Percentiles rank a stretch among this genome's conserved stretches.
phyloP scores from a whole-genome alignment of 64 coral and sea anemone species.

The Stichodactyla helianthus region DNA sequence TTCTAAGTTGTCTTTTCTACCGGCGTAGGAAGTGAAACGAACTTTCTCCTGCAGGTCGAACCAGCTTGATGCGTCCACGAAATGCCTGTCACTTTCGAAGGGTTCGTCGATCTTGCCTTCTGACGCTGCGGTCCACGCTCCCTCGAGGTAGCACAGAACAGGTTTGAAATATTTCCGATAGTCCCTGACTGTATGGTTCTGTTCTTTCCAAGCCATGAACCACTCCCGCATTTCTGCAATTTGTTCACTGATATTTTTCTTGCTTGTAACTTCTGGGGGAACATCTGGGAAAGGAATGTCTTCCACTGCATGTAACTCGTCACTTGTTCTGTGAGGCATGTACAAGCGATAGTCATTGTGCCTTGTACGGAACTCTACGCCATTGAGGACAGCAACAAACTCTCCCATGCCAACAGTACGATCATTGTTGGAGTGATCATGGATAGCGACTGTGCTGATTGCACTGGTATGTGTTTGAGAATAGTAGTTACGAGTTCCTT shows the following conservation, averaged over 20 bases:
- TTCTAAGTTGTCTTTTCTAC: constrained; percentile 70
- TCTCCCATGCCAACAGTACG: constrained; percentile 72
- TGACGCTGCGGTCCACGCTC: constrained; percentile 49
- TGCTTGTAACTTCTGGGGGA: constrained; percentile 37
- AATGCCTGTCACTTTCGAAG: constrained; percentile 74
- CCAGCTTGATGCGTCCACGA: constrained; percentile 62
- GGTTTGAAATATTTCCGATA: constrained; percentile 73
- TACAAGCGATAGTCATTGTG: constrained; percentile 74
- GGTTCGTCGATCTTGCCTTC: constrained; percentile 64
- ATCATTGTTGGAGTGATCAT: constrained; percentile 71
- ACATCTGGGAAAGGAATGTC: constrained; percentile 67
- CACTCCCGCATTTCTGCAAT: constrained; percentile 57
- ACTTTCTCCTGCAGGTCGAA: constrained; percentile 80
- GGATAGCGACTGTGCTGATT: constrained; percentile 39
- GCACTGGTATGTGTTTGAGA: constrained; percentile 27
- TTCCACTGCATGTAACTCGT: constrained; percentile 41
- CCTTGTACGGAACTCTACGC: constrained; percentile 74
- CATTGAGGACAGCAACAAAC: constrained; percentile 62
- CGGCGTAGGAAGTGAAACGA: constrained; percentile 72
- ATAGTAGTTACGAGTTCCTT: constrained; percentile 46
- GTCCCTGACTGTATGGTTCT: constrained; percentile 46
- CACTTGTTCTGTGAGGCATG: constrained; percentile 27
- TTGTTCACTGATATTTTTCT: constrained; percentile 12
- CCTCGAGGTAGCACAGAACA: constrained; percentile 67
- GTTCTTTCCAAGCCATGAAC: constrained; percentile 61